Conservation (phyloP, 2,888 invertebrate genomes). For the Nymphalis urticae region DNA sequence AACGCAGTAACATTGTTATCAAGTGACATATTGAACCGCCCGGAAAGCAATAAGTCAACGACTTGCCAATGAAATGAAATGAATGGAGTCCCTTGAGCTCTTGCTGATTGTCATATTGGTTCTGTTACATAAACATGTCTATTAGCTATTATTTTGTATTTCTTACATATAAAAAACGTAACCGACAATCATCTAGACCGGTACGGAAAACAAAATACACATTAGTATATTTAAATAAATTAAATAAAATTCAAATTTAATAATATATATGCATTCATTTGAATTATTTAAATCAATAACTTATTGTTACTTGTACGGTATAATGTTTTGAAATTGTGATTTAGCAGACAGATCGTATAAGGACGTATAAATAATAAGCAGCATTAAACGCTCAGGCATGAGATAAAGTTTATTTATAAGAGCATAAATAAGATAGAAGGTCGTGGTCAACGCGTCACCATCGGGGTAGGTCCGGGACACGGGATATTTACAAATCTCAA, state of each 20-base stretch:
- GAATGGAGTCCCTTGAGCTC: conserved; percentile 59
- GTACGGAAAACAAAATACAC: no score
- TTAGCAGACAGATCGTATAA: conserved; percentile 33
- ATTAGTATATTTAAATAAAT: no score
- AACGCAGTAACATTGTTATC: conserved; percentile 71
- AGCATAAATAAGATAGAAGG: conserved; percentile 70
- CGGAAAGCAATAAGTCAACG: conserved; percentile 70
- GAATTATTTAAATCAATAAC: no score
- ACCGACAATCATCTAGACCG: no score
- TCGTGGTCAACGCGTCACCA: conserved; percentile 59
- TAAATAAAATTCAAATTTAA: no score
- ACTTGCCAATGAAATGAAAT: conserved; percentile 54
- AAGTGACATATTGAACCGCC: conserved; percentile 60
- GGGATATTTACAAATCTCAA: conserved; percentile 45
- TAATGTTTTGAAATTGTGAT: conserved; percentile 14
- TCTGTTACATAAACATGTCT: conserved; percentile 40
- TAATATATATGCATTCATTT: no score
- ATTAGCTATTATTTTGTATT: conserved; percentile 28
- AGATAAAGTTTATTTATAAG: conserved; percentile 70
- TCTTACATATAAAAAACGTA: conserved; percentile 2
- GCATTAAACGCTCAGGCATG: conserved; percentile 48
- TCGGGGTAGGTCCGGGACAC: conserved; percentile 74
- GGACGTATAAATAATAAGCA: conserved; percentile 53
- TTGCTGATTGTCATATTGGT: conserved; percentile 46
- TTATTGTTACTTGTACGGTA: background rate